A percentile compares a stretch with the other conserved stretches of the same genome.
These are phyloP conservation scores for Agapostemon virescens DNA, from an alignment of 2,888 invertebrate species.

Conservation along the genomic window DNA sequence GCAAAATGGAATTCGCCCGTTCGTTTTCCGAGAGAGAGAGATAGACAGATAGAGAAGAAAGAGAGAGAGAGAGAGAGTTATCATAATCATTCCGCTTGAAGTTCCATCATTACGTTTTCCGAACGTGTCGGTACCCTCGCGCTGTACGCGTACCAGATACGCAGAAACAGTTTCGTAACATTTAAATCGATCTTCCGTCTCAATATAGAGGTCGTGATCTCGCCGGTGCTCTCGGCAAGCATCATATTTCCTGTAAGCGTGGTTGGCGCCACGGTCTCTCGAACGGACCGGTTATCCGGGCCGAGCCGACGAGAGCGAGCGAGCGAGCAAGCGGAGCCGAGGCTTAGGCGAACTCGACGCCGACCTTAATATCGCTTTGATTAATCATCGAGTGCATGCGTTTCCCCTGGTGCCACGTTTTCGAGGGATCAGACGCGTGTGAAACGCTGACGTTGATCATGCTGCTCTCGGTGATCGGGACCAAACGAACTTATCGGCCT, in stretches of 20 bases:
- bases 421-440: constrained; percentile 31
- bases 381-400: constrained; percentile 50
- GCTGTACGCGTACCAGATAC: constrained; percentile 37
- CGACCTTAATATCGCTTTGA: constrained; percentile 64
- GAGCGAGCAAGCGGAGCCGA: not conserved
- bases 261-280: constrained; percentile 58
- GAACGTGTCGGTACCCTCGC: constrained; percentile 24
- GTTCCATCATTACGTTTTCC: constrained; percentile 24
- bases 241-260: constrained; percentile 46
- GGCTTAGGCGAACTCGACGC: constrained; percentile 40
- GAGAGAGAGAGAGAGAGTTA: not conserved
- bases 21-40: not conserved
- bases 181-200: constrained; percentile 52
- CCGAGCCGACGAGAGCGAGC: not conserved
- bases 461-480: not conserved
- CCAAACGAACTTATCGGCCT: constrained; percentile 27
- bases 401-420: constrained; percentile 59
- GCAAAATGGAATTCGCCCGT: not conserved
- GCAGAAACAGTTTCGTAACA: constrained; percentile 38
- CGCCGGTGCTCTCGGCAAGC: constrained; percentile 27
- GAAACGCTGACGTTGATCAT: constrained; percentile 33
- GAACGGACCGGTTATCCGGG: constrained; percentile 50
- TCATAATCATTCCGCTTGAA: constrained; percentile 23
- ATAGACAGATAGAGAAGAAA: no score
- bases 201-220: constrained; percentile 48